phyloP scores from a whole-genome alignment of 2,797 vertebrate genomes.

The Anomalospiza imberbis region DNA sequence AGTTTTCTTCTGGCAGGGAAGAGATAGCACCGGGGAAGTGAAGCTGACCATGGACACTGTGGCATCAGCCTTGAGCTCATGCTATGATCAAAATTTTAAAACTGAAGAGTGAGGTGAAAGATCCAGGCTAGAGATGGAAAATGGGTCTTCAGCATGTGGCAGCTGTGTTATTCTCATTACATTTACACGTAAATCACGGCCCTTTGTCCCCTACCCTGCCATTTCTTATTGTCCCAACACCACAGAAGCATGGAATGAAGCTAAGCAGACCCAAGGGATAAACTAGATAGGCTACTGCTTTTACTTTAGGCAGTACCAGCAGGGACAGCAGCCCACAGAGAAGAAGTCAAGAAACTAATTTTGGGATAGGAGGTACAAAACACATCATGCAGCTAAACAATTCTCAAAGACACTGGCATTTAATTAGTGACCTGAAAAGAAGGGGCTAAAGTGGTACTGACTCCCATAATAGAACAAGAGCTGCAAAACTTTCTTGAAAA shows the following conservation, averaged over 20 bases:
- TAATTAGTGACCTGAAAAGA: slow-evolving; percentile 37
- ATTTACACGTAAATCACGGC: background rate
- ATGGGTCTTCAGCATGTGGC: background rate
- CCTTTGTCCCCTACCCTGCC: background rate
- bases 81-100: background rate
- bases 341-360: background rate
- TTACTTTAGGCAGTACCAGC: background rate
- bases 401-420: background rate
- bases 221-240: background rate
- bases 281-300: background rate
- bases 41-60: background rate
- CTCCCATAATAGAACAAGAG: background rate
- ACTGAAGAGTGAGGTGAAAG: background rate
- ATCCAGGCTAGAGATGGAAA: background rate
- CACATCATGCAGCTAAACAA: background rate
- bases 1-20: background rate
- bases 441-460: background rate
- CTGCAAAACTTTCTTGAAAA: background rate
- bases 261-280: background rate
- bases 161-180: background rate
- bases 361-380: background rate
- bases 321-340: background rate
- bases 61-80: background rate
- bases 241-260: background rate
- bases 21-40: background rate